Evolutionary conservation across 2,113 vertebrate genomes (phyloP).

Genomic region (Spea multiplicata): DNA sequence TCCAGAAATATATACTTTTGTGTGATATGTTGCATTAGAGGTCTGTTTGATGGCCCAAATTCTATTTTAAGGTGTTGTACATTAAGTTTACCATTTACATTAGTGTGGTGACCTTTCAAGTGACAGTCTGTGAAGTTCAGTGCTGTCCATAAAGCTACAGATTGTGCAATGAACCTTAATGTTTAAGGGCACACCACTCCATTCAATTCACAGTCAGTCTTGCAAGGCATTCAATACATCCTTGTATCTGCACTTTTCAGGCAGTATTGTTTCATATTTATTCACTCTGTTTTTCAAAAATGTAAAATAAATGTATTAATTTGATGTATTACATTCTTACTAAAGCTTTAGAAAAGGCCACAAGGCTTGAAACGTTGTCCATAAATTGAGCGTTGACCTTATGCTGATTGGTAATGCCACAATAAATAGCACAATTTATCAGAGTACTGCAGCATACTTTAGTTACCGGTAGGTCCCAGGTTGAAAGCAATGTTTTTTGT

Average conservation of each 20-base stretch:
- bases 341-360: neutral
- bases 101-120: neutral
- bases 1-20: no score
- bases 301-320: neutral
- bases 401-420: neutral
- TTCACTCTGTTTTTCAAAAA: neutral
- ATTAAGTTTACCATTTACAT: neutral
- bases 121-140: neutral
- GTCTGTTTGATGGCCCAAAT: neutral
- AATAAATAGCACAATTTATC: conserved; percentile 1
- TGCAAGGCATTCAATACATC: neutral
- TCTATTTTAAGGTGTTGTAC: neutral
- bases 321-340: neutral
- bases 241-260: neutral
- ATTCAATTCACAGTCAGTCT: neutral
- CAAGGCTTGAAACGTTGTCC: neutral
- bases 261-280: neutral
- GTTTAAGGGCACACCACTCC: neutral
- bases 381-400: conserved; percentile 1
- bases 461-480: no score
- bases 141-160: neutral
- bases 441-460: neutral
- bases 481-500: no score
- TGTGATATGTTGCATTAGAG: no score
- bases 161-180: neutral